Conservation (phyloP, 2,888 invertebrate genomes). For the Epinotia bilunana region DNA sequence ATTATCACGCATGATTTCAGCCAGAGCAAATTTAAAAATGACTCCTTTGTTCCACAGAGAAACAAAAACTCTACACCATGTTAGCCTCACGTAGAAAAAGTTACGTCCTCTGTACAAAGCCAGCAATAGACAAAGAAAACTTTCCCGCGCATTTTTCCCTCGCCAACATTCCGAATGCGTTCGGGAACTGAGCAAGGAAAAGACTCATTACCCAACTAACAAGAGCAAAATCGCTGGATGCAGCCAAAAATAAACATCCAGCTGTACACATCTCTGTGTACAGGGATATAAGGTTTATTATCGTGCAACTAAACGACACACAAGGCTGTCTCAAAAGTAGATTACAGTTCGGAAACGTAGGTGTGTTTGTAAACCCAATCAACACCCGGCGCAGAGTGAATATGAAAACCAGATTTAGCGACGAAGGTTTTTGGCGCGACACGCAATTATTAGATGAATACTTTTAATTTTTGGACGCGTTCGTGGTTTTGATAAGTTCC, state of each 20-base stretch:
- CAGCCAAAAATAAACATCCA: slow-evolving; percentile 28
- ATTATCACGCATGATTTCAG: slow-evolving; percentile 42
- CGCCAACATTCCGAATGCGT: slow-evolving; percentile 33
- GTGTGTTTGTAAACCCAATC: slow-evolving; percentile 58
- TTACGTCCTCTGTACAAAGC: slow-evolving; percentile 21
- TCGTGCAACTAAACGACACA: slow-evolving; percentile 12
- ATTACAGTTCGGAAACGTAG: slow-evolving; percentile 55
- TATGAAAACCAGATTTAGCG: slow-evolving; percentile 40
- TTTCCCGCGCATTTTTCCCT: slow-evolving; percentile 35
- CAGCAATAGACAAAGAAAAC: slow-evolving; percentile 33
- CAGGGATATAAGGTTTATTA: slow-evolving; percentile 19
- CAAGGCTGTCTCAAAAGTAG: slow-evolving; percentile 46
- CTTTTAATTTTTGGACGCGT: slow-evolving; percentile 30
- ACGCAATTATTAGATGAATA: slow-evolving; percentile 40
- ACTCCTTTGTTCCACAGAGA: slow-evolving; percentile 23
- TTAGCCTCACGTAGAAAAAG: slow-evolving; percentile 23
- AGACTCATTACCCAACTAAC: slow-evolving; percentile 38
- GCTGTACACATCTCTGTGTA: not conserved
- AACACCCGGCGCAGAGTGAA: slow-evolving; percentile 49
- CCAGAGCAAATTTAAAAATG: slow-evolving; percentile 8
- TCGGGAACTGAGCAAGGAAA: slow-evolving; percentile 35
- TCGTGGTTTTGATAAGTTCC: slow-evolving; percentile 38
- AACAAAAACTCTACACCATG: slow-evolving; percentile 1
- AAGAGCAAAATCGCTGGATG: slow-evolving; percentile 35
- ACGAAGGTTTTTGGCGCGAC: slow-evolving; percentile 20